These are phyloP conservation scores for Chaetorhynchus papuensis DNA, from an alignment of 2,113 vertebrate genomes.

Conservation along the genomic window DNA sequence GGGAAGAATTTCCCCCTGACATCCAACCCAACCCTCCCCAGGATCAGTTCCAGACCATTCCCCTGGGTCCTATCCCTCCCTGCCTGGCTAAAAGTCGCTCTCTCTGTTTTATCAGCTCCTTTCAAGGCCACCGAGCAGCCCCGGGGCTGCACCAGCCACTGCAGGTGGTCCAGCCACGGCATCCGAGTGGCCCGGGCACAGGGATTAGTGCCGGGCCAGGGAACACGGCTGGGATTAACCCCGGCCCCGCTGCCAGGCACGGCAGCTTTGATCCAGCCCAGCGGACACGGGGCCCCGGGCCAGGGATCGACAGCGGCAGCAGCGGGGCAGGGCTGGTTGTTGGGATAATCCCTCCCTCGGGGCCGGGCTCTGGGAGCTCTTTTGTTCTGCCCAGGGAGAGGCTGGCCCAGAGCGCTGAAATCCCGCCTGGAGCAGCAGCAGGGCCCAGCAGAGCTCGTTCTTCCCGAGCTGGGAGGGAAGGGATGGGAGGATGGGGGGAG, in stretches of 20 bases:
- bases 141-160: background rate
- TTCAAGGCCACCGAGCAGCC: background rate
- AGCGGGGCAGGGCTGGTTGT: background rate
- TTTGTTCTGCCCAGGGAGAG: slow-evolving; percentile 1
- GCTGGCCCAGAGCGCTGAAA: background rate
- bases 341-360: slow-evolving; percentile 14
- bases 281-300: background rate
- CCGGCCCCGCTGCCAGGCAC: background rate
- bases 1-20: background rate
- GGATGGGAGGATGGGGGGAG: background rate
- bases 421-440: rapidly evolving
- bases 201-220: slow-evolving; percentile 5
- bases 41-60: background rate
- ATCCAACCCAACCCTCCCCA: background rate
- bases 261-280: background rate
- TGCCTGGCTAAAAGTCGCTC: background rate
- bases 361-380: background rate
- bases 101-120: background rate
- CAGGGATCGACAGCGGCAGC: background rate
- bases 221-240: background rate
- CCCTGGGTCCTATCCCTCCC: background rate
- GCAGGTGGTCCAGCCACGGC: background rate
- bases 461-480: background rate
- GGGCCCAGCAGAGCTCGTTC: rapidly evolving
- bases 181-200: rapidly evolving